A percentile compares a stretch with the other conserved stretches of the same genome.
These are phyloP conservation scores for Aproaerema taeniolella DNA, from an alignment of 2,888 invertebrate genomes.

Conservation along the genomic window DNA sequence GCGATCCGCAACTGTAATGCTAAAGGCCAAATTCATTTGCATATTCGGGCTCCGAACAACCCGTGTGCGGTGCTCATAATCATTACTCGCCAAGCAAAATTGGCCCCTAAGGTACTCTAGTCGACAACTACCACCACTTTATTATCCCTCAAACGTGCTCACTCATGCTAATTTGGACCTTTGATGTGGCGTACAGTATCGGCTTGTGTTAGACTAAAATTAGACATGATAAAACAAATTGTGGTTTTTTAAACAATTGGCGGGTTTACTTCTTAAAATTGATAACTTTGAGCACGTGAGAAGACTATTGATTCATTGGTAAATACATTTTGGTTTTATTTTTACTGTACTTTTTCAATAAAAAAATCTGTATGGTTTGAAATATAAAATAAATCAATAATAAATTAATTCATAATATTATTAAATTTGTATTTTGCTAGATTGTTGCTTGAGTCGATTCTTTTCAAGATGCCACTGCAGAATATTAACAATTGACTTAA, in stretches of 20 bases:
- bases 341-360: too few species aligned
- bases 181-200: conserved; percentile 60
- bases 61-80: conserved; percentile 55
- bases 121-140: conserved; percentile 60
- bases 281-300: too few species aligned
- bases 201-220: conserved; percentile 26
- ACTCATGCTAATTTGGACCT: conserved; percentile 68
- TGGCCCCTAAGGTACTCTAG: conserved; percentile 72
- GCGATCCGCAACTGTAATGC: conserved; percentile 34
- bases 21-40: conserved; percentile 71
- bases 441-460: too few species aligned
- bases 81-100: conserved; percentile 67
- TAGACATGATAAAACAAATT: conserved; percentile 28
- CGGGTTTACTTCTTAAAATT: conserved; percentile 1
- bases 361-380: too few species aligned
- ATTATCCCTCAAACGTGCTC: conserved; percentile 67
- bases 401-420: too few species aligned
- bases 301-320: too few species aligned
- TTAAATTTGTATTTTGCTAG: too few species aligned
- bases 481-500: too few species aligned
- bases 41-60: conserved; percentile 58
- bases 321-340: too few species aligned
- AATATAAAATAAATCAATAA: too few species aligned
- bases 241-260: conserved; percentile 11
- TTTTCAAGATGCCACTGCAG: too few species aligned